These are phyloP conservation scores for Microhierax caerulescens DNA, from an alignment of 2,797 vertebrate genomes.

Conservation along the genomic window DNA sequence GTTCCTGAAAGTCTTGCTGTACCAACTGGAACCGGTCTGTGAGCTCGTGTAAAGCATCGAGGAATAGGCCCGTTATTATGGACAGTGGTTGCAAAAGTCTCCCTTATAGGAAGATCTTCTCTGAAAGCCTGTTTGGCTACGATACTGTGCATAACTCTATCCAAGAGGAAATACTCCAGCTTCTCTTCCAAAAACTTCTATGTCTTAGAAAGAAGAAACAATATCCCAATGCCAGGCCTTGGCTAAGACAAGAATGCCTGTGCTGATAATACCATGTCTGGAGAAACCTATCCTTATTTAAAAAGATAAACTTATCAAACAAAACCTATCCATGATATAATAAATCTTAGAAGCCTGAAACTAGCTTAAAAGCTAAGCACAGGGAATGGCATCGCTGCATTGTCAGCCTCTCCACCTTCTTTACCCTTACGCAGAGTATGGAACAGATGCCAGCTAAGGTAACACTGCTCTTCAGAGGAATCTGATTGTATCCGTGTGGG, in stretches of 20 bases:
- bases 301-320: neutral
- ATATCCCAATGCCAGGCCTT: neutral
- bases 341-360: neutral
- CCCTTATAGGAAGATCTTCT: neutral
- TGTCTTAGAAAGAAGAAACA: neutral
- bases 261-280: neutral
- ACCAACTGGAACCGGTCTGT: neutral
- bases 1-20: neutral
- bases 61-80: neutral
- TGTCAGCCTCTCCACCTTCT: neutral
- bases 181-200: neutral
- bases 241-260: neutral
- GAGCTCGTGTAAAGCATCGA: neutral
- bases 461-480: neutral
- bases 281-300: neutral
- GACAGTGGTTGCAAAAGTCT: neutral
- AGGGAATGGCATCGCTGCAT: neutral
- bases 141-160: neutral
- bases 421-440: rapidly evolving
- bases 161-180: neutral
- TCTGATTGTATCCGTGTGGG: neutral
- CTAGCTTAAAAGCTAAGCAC: neutral
- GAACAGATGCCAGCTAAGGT: rapidly evolving
- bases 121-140: neutral
- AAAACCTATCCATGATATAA: neutral